Percentiles rank a stretch among this genome's conserved stretches.
Conservation (phyloP, 2,797 vertebrate genomes). For the Protonibea diacanthus region DNA sequence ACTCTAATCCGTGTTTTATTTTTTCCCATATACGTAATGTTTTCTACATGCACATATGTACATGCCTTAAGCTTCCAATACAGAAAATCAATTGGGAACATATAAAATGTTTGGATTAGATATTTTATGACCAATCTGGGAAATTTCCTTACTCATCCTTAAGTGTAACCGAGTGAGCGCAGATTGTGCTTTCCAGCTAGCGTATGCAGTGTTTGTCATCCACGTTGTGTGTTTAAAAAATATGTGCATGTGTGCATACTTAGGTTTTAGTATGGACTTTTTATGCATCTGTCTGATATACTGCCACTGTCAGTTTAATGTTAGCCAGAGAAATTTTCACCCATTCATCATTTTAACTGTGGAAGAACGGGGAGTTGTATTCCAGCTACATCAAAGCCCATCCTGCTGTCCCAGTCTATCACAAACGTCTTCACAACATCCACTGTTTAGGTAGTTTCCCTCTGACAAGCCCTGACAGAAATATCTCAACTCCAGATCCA, state of each 20-base stretch:
- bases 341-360: conserved; percentile 71
- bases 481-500: conserved; percentile 42
- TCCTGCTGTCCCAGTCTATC: conserved; percentile 54
- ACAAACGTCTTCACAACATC: conserved; percentile 50
- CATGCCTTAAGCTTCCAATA: neutral
- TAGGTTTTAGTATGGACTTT: conserved; percentile 30
- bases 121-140: neutral
- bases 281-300: conserved; percentile 61
- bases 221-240: conserved; percentile 1
- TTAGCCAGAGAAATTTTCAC: conserved; percentile 58
- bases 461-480: conserved; percentile 62
- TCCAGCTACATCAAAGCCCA: conserved; percentile 70
- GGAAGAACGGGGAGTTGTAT: conserved; percentile 52
- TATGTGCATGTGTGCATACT: neutral
- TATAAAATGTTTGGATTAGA: conserved; percentile 1
- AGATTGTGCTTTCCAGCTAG: conserved; percentile 7
- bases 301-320: conserved; percentile 66
- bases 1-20: too few relatives aligned
- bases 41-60: neutral
- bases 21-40: too few relatives aligned
- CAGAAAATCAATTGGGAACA: conserved; percentile 11
- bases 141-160: conserved; percentile 31
- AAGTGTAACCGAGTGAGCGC: neutral
- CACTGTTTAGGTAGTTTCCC: conserved; percentile 45
- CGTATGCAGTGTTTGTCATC: conserved; percentile 1